A percentile compares a stretch with the other conserved stretches of the same genome.
Conservation (phyloP, 2,113 vertebrate genomes). For the Melanerpes formicivorus region DNA sequence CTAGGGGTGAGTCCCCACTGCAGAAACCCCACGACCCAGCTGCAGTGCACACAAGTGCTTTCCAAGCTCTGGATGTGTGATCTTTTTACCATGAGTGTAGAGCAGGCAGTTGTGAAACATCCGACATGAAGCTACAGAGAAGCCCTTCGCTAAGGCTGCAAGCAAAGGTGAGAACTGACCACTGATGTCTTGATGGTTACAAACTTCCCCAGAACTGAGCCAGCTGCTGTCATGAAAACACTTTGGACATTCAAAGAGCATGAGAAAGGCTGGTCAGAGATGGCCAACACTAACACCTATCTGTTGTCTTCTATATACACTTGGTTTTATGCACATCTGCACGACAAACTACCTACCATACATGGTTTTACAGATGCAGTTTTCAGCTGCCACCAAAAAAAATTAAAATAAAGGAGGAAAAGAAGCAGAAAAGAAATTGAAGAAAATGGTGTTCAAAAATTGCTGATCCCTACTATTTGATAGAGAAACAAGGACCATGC, state of each 20-base stretch:
- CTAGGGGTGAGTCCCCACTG: not conserved
- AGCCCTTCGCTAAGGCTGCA: not conserved
- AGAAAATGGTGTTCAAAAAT: not conserved
- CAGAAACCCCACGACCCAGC: not conserved
- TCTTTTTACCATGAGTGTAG: not conserved
- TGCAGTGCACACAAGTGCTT: not conserved
- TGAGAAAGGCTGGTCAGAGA: not conserved
- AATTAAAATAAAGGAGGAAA: not conserved
- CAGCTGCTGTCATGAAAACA: not conserved
- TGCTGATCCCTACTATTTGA: not conserved
- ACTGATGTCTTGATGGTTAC: accelerated
- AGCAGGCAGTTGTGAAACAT: not conserved
- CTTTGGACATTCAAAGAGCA: not conserved
- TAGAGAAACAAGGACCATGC: not conserved
- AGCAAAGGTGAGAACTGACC: not conserved
- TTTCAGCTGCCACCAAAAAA: not conserved
- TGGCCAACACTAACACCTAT: not conserved
- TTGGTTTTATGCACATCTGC: not conserved
- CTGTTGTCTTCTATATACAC: not conserved
- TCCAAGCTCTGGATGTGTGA: not conserved
- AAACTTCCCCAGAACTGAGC: not conserved
- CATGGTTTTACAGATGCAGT: not conserved
- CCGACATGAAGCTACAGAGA: accelerated
- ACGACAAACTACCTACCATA: not conserved
- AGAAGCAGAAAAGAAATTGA: not conserved